phyloP scores from a whole-genome alignment of 2,797 vertebrate genomes.

The Liasis olivaceus region DNA sequence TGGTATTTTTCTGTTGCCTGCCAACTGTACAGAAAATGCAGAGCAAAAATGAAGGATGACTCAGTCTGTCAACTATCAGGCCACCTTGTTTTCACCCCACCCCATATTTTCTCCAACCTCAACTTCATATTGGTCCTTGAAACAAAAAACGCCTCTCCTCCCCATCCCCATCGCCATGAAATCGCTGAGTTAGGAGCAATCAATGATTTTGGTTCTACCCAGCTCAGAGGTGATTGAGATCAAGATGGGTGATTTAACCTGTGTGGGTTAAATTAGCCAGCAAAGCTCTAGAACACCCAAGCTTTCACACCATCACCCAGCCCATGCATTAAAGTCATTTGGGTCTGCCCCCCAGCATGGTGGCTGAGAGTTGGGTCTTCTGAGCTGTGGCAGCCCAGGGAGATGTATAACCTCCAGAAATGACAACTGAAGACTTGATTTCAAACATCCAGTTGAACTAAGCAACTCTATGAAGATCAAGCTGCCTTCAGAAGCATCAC shows the following conservation, averaged over 20 bases:
- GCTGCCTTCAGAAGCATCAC: background rate
- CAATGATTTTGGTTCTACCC: no score
- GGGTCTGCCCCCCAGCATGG: background rate
- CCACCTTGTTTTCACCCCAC: slow-evolving; percentile 32
- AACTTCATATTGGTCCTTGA: background rate
- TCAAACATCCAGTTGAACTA: background rate
- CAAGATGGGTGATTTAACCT: background rate
- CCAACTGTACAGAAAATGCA: slow-evolving; percentile 42
- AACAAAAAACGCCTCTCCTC: background rate
- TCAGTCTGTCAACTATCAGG: slow-evolving; percentile 50
- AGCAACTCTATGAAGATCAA: background rate
- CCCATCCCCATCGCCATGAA: background rate
- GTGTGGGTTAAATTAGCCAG: background rate
- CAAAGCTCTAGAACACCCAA: background rate
- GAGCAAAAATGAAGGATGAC: slow-evolving; percentile 61
- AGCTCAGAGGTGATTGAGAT: background rate
- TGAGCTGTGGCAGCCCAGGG: background rate
- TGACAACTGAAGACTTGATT: background rate
- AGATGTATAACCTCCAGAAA: background rate
- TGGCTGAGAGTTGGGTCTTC: background rate
- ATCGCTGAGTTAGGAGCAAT: background rate
- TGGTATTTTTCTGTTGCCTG: slow-evolving; percentile 61
- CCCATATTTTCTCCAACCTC: background rate
- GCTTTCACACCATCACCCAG: background rate
- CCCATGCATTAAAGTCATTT: background rate